These are phyloP conservation scores for Aporophyla lueneburgensis DNA, from an alignment of 2,888 invertebrate species.

Conservation along the genomic window DNA sequence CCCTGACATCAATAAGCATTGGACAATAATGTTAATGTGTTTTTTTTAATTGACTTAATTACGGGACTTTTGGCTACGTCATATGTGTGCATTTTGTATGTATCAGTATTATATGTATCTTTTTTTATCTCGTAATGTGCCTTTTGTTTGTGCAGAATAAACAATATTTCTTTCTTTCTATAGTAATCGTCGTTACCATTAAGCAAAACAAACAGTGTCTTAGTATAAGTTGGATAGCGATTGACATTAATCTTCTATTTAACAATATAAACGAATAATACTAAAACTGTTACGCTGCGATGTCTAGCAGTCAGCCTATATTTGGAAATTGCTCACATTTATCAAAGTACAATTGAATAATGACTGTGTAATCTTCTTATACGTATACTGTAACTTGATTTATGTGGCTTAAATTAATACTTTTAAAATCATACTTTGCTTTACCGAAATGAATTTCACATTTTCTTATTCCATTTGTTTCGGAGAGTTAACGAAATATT, in stretches of 20 bases:
- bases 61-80: no score
- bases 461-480: slow-evolving; percentile 45
- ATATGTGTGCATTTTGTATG: no score
- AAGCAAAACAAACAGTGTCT: slow-evolving; percentile 10
- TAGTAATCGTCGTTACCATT: slow-evolving; percentile 4
- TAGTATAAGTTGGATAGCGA: slow-evolving; percentile 2
- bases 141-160: no score
- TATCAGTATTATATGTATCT: no score
- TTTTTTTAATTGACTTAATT: no score
- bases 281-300: slow-evolving; percentile 33
- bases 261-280: slow-evolving; percentile 29
- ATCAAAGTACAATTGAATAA: slow-evolving; percentile 61
- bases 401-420: slow-evolving; percentile 56
- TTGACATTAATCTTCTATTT: slow-evolving; percentile 43
- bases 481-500: slow-evolving; percentile 21
- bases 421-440: slow-evolving; percentile 41
- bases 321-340: slow-evolving; percentile 62
- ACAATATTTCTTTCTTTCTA: background rate
- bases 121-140: no score
- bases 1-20: no score
- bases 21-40: no score
- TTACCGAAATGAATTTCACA: slow-evolving; percentile 37
- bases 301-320: slow-evolving; percentile 39
- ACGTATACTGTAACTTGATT: slow-evolving; percentile 56
- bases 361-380: slow-evolving; percentile 56